Conservation (phyloP, 1,140 invertebrate genomes). For the Drosophila ercepeae region DNA sequence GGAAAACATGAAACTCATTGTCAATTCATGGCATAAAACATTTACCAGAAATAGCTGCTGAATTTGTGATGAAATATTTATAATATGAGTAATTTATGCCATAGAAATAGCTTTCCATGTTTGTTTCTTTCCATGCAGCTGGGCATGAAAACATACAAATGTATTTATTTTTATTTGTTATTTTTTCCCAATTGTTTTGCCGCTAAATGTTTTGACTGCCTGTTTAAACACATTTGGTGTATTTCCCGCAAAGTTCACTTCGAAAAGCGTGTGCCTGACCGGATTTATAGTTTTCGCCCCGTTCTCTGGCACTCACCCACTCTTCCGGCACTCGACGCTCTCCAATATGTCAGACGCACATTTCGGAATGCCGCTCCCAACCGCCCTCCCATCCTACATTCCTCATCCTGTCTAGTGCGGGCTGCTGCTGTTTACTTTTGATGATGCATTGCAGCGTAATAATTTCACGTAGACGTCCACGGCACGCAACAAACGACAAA, state of each 20-base stretch:
- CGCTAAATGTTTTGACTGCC: conserved; percentile 59
- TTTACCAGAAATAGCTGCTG: neutral
- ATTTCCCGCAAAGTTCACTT: neutral
- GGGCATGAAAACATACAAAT: conserved; percentile 3
- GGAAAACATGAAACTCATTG: neutral
- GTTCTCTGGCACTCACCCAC: neutral
- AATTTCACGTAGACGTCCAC: conserved; percentile 76
- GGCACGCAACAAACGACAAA: conserved; percentile 57
- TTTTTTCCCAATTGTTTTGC: conserved; percentile 68
- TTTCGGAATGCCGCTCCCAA: conserved; percentile 21
- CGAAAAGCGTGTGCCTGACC: conserved; percentile 27
- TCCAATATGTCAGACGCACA: conserved; percentile 66
- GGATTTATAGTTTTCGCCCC: conserved; percentile 35
- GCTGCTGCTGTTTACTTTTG: conserved; percentile 64
- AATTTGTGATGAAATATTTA: neutral
- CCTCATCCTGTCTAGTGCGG: conserved; percentile 34
- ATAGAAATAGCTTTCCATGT: neutral
- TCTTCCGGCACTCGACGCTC: conserved; percentile 23
- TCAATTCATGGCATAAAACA: neutral
- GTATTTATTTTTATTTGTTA: conserved; percentile 5
- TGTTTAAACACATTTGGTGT: conserved; percentile 46
- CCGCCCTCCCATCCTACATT: conserved; percentile 1
- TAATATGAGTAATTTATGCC: neutral
- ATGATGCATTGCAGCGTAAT: conserved; percentile 79
- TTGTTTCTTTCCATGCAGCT: neutral